Conservation (phyloP, 1,140 invertebrate genomes). For the Drosophila setifemur region DNA sequence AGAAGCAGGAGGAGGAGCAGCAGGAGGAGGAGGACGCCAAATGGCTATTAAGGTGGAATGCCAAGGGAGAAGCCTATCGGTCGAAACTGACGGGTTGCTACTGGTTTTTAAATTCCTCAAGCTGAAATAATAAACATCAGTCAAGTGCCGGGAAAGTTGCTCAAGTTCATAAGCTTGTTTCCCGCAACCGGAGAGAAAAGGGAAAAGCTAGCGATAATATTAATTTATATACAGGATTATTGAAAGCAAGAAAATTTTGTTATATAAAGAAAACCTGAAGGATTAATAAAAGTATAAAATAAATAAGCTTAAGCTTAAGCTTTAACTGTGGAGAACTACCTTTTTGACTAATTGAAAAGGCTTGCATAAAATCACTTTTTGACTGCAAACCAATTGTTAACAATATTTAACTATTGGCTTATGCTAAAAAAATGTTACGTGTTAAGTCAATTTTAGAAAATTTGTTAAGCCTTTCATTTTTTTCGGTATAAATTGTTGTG, state of each 20-base stretch:
- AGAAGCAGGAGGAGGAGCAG: conserved; percentile 3
- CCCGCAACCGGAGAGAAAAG: neutral
- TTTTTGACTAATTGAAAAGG: too few relatives aligned
- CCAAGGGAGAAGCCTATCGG: neutral
- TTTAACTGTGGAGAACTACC: too few relatives aligned
- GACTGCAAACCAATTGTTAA: too few relatives aligned
- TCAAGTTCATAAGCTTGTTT: conserved; percentile 26
- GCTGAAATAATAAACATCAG: conserved; percentile 49
- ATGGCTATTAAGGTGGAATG: neutral
- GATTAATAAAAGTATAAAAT: too few relatives aligned
- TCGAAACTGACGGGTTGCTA: neutral
- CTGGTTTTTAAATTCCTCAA: conserved; percentile 5
- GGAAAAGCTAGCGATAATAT: neutral
- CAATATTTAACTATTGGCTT: too few relatives aligned
- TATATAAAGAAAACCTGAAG: too few relatives aligned
- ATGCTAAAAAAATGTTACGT: too few relatives aligned
- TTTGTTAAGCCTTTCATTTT: too few relatives aligned
- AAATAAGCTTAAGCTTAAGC: too few relatives aligned
- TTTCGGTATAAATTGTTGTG: too few relatives aligned
- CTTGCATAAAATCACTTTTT: too few relatives aligned
- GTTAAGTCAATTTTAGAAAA: too few relatives aligned
- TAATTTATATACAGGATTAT: neutral
- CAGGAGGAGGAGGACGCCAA: conserved; percentile 4
- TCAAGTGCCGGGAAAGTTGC: conserved; percentile 30
- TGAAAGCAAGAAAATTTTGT: neutral